Base-by-base conservation (phyloP, 2,888 invertebrate genomes). In the Trichopria drosophilae region DNA sequence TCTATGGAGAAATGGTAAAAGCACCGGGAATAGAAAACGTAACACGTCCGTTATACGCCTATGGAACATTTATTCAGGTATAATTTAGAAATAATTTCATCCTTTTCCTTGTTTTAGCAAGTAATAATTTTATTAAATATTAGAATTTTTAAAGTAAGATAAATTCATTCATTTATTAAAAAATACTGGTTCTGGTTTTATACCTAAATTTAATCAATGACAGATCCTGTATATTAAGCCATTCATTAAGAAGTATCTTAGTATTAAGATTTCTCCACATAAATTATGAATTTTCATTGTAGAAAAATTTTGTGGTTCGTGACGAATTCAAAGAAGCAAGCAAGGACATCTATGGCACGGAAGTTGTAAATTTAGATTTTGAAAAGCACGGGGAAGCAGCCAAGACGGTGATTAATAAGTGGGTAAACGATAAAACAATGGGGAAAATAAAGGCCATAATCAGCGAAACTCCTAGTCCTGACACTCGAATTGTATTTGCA, bases 361-460 rank as follows among this genome's bases (percentile, higher is more conserved):
- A 82, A 48, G 77, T 83, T 4, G 60, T 79, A 6, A 77, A 76
- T 51, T 73, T 83, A 0, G 79, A 85, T 64, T 86, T 85, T 63
- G 61, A 59, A 34, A 63, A 74, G 20, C 71, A 75, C 44, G 69
- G 75, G 1, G 55, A 46, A 1, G 51, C 60, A 3, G 78, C 84
- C 0, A 76, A 77, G 61, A 65, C 77, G 6, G 52, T 63, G 1
- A 80, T 87, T 49, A 86, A 87, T 63, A 71, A 76, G 67, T 87
- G 87, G 87, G 84, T 86, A 3, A 76, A 75, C 3, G 73, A 78
- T 23, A 78, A 80, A 52, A 87, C 87, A 0, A 76, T 78, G 53
- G 82, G 81, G 1, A 83, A 82, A 71, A 86, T 88, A 58, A 68
- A 77, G 1, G 73, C 78, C 19, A 81, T 88, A 50, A 65, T 88